Evolutionary conservation across 2,797 vertebrate genomes (phyloP).

Genomic region (Chelmon rostratus): DNA sequence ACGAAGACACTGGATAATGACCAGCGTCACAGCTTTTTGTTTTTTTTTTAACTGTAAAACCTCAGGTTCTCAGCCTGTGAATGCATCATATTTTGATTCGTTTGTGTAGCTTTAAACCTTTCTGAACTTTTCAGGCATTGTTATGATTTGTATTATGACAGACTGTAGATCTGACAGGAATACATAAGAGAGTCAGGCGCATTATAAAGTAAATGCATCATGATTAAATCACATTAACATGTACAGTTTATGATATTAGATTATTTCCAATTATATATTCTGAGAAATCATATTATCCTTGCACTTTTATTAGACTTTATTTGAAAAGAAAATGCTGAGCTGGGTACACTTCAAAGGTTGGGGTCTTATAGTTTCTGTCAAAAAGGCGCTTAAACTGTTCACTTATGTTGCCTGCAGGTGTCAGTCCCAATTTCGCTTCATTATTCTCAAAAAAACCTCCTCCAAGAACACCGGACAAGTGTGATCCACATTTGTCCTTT

Average conservation of each 20-base stretch:
- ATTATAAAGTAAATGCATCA: not conserved
- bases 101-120: no score
- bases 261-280: conserved; percentile 4
- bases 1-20: not conserved
- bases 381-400: not conserved
- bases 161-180: not conserved
- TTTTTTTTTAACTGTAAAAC: not conserved
- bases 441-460: conserved; percentile 83
- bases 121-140: no score
- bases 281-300: not conserved
- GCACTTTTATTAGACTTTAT: not conserved
- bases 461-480: conserved; percentile 92
- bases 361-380: not conserved
- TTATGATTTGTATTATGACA: not conserved
- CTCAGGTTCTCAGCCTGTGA: not conserved
- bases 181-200: not conserved
- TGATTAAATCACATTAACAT: not conserved
- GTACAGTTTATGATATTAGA: no score
- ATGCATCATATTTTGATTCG: not conserved
- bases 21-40: not conserved
- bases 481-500: conserved; percentile 87
- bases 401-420: conserved; percentile 53
- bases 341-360: not conserved
- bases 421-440: conserved; percentile 52
- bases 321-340: not conserved